These are phyloP conservation scores for Turnix velox DNA, from an alignment of 2,113 vertebrate genomes.

Conservation along the genomic window DNA sequence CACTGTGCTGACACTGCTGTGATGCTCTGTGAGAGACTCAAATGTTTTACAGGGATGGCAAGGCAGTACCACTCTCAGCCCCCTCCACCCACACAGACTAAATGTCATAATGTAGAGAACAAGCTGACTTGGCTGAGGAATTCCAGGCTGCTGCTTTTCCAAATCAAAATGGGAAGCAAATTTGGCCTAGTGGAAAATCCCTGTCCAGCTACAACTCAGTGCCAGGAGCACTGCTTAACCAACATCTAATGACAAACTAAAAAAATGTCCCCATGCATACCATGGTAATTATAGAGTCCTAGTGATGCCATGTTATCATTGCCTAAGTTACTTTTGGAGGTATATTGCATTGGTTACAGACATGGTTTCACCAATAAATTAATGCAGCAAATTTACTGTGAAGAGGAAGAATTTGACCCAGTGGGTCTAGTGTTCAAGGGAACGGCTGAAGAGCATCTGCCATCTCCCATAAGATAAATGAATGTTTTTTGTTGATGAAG, in stretches of 20 bases:
- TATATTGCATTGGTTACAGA: background rate
- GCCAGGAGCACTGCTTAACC: background rate
- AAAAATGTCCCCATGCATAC: background rate
- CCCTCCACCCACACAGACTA: background rate
- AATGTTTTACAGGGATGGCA: slow-evolving; percentile 22
- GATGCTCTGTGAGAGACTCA: background rate
- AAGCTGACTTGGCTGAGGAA: slow-evolving; percentile 30
- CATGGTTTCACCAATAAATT: background rate
- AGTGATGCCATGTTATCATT: background rate
- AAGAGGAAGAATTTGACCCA: background rate
- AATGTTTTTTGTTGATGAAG: slow-evolving; percentile 18
- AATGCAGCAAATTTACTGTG: background rate
- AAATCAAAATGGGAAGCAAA: slow-evolving; percentile 31
- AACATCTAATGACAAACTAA: background rate
- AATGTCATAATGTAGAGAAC: slow-evolving; percentile 21
- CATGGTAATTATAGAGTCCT: background rate
- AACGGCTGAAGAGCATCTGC: background rate
- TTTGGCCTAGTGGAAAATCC: background rate
- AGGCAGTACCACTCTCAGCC: background rate
- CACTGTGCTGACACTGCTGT: background rate
- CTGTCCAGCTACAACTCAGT: background rate
- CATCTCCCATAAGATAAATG: background rate
- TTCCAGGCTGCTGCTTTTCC: slow-evolving; percentile 9
- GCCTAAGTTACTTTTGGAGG: background rate
- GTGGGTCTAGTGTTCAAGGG: background rate